Conservation (phyloP, 2,888 invertebrate genomes). For the Deilephila elpenor region DNA sequence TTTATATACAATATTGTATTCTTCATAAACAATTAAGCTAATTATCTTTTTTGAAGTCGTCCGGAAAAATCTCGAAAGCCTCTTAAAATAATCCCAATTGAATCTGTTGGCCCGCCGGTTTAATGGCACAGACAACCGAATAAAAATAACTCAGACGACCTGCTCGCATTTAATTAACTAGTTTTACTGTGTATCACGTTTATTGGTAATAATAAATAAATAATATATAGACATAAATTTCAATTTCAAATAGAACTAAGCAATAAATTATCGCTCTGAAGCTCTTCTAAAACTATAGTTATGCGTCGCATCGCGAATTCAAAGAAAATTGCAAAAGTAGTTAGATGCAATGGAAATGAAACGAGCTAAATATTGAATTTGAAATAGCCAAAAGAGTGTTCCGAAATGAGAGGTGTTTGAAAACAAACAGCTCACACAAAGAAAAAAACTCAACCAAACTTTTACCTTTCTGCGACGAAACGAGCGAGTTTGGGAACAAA, state of each 20-base stretch:
- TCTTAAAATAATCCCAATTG: too few species aligned
- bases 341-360: constrained; percentile 51
- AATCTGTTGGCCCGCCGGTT: too few species aligned
- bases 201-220: too few species aligned
- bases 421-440: constrained; percentile 60
- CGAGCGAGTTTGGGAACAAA: constrained; percentile 73
- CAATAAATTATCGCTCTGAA: background rate
- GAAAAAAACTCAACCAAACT: constrained; percentile 55
- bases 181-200: too few species aligned
- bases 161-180: too few species aligned
- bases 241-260: background rate
- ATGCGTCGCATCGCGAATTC: constrained; percentile 38
- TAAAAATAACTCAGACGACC: too few species aligned
- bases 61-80: too few species aligned
- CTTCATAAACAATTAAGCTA: too few species aligned
- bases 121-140: too few species aligned
- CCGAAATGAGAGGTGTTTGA: constrained; percentile 61
- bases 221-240: background rate
- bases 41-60: too few species aligned
- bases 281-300: constrained; percentile 3
- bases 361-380: constrained; percentile 53
- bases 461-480: constrained; percentile 68
- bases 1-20: too few species aligned
- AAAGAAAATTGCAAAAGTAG: constrained; percentile 49
- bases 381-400: constrained; percentile 50